A percentile compares a stretch with the other conserved stretches of the same genome.
Evolutionary conservation across 2,797 vertebrate genomes (phyloP).

Genomic region (Chelonia mydas): DNA sequence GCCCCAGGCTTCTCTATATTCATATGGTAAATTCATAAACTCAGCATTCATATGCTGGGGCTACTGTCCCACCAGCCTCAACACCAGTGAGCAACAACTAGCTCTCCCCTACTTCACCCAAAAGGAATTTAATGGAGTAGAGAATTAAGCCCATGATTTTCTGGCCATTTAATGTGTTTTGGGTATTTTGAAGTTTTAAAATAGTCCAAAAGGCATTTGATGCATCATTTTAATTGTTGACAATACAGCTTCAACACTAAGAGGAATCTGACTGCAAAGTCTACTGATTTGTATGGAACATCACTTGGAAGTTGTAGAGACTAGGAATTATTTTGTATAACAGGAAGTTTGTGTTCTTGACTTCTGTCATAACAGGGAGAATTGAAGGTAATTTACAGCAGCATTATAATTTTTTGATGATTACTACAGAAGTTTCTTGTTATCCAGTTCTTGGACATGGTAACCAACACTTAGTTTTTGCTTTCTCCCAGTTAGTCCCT

Average conservation of each 20-base stretch:
- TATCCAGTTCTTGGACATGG: not conserved
- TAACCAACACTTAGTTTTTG: not conserved
- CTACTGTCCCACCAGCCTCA: not conserved
- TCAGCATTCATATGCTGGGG: not conserved
- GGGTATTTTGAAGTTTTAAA: not conserved
- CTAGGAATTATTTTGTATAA: not conserved
- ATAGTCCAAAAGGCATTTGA: accelerated
- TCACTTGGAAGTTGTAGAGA: not conserved
- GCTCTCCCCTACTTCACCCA: not conserved
- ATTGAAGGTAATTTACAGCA: not conserved
- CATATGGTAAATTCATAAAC: not conserved
- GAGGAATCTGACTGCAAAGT: not conserved
- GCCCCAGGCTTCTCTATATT: not conserved
- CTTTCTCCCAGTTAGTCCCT: not conserved
- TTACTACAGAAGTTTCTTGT: not conserved
- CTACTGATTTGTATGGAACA: not conserved
- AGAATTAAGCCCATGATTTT: not conserved
- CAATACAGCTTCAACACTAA: not conserved
- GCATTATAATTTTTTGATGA: not conserved
- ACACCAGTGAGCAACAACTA: not conserved
- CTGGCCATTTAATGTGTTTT: not conserved
- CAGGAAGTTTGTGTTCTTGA: not conserved
- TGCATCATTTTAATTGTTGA: not conserved
- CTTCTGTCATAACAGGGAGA: not conserved
- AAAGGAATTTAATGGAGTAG: not conserved